phyloP scores from a whole-genome alignment of 2,888 invertebrate genomes.

The Euphydryas editha region DNA sequence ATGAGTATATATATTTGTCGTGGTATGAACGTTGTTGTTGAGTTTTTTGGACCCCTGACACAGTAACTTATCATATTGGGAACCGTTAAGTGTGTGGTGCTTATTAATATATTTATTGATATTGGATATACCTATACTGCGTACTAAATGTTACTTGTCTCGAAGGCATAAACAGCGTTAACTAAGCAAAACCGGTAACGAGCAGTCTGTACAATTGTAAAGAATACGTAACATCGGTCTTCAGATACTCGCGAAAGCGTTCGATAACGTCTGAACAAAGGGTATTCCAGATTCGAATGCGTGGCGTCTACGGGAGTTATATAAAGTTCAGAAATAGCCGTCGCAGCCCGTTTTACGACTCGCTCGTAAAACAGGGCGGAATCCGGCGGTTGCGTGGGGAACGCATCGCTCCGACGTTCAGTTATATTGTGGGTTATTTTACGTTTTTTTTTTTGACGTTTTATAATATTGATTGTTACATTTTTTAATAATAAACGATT shows the following conservation, averaged over 20 bases:
- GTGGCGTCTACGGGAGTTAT: conserved; percentile 39
- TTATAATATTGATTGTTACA: conserved; percentile 16
- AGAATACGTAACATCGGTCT: not conserved
- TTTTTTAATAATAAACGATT: not conserved
- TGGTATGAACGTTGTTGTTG: too few relatives aligned
- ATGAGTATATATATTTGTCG: too few relatives aligned
- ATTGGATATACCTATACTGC: too few relatives aligned
- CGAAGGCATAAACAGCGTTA: too few relatives aligned
- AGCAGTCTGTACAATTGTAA: not conserved
- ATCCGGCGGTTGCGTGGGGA: conserved; percentile 31
- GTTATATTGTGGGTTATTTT: conserved; percentile 37
- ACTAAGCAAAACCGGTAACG: too few relatives aligned
- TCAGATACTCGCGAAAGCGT: conserved; percentile 8
- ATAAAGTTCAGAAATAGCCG: conserved; percentile 51
- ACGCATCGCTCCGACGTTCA: conserved; percentile 35
- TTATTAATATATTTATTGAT: too few relatives aligned
- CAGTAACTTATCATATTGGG: too few relatives aligned
- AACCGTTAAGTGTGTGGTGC: too few relatives aligned
- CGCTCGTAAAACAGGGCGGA: conserved; percentile 44
- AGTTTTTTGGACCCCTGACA: too few relatives aligned
- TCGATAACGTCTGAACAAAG: conserved; percentile 17
- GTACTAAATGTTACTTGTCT: too few relatives aligned
- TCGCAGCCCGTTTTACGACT: conserved; percentile 46
- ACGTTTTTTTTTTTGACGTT: conserved; percentile 28
- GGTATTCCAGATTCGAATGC: conserved; percentile 27